A percentile compares a stretch with the other conserved stretches of the same genome.
Evolutionary conservation across 2,888 invertebrate genomes (phyloP).

Genomic region (Parnassius smintheus): DNA sequence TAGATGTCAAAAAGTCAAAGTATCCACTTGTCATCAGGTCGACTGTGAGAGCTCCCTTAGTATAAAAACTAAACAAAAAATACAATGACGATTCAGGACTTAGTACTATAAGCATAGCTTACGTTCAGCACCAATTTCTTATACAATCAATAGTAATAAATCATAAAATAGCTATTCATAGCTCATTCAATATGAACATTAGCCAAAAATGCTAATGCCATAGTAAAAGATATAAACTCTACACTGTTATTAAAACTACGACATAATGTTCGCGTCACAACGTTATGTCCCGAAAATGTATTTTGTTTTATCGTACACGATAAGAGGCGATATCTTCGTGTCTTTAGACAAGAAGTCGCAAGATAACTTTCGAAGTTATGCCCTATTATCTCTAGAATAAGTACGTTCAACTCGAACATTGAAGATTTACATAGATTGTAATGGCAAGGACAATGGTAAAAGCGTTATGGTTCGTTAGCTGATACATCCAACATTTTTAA

Average conservation of each 20-base stretch:
- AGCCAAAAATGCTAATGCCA: conserved; percentile 7
- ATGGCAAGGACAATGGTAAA: conserved; percentile 38
- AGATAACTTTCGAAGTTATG: conserved; percentile 51
- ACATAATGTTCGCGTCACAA: conserved; percentile 38
- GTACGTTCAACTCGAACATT: conserved; percentile 64
- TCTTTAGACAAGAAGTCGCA: conserved; percentile 57
- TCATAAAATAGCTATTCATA: no score
- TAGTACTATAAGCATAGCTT: no score
- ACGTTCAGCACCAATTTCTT: no score
- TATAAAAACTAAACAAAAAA: no score
- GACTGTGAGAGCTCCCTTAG: no score
- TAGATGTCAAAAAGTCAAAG: no score
- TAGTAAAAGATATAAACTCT: not conserved
- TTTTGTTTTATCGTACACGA: conserved; percentile 48
- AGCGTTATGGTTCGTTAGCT: conserved; percentile 18
- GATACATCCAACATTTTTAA: not conserved
- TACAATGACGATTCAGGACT: no score
- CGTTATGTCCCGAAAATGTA: conserved; percentile 46
- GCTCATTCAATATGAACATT: not conserved
- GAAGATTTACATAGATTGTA: conserved; percentile 50
- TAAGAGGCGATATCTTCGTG: conserved; percentile 47
- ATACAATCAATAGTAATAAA: no score
- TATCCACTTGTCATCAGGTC: no score
- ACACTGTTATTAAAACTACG: conserved; percentile 16
- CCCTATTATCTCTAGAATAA: conserved; percentile 54